These are phyloP conservation scores for Aurelia aurita complex sp. Pacific DNA, from an alignment of 30 jellyfish, hydroid and myxozoan genomes.

Conservation along the genomic window DNA sequence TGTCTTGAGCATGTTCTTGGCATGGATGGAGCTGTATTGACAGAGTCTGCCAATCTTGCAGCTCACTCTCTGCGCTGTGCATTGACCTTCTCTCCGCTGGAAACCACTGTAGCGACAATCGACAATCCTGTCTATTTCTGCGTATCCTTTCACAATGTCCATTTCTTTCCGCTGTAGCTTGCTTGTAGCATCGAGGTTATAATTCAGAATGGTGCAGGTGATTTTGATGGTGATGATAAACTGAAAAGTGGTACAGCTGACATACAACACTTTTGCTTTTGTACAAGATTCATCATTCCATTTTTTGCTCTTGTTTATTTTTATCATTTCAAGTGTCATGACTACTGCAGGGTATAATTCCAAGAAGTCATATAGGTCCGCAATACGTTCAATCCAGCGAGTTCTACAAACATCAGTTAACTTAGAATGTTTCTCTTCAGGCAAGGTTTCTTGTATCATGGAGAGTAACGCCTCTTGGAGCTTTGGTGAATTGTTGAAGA, in stretches of 20 bases:
- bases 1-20: slow-evolving; percentile 12
- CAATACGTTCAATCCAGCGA: slow-evolving; percentile 4
- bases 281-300: not conserved
- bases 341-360: not conserved
- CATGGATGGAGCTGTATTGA: slow-evolving; percentile 2
- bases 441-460: not conserved
- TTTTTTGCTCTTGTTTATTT: not conserved
- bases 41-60: not conserved
- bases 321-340: not conserved
- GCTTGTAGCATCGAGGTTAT: not conserved
- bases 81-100: not conserved
- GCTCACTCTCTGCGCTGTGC: slow-evolving; percentile 3
- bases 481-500: too few relatives aligned
- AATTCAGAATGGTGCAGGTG: not conserved
- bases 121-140: not conserved
- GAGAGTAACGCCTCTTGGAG: too few relatives aligned
- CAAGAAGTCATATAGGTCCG: not conserved
- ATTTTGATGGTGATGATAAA: not conserved
- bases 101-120: not conserved
- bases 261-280: not conserved
- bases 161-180: not conserved
- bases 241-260: not conserved
- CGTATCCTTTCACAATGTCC: slow-evolving; percentile 4
- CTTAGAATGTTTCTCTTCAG: not conserved
- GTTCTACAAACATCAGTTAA: slow-evolving; percentile 9